Percentiles rank a stretch among this genome's conserved stretches.
Evolutionary conservation across 1,140 invertebrate genomes (phyloP).

Genomic region (Daktulosphaira vitifoliae): DNA sequence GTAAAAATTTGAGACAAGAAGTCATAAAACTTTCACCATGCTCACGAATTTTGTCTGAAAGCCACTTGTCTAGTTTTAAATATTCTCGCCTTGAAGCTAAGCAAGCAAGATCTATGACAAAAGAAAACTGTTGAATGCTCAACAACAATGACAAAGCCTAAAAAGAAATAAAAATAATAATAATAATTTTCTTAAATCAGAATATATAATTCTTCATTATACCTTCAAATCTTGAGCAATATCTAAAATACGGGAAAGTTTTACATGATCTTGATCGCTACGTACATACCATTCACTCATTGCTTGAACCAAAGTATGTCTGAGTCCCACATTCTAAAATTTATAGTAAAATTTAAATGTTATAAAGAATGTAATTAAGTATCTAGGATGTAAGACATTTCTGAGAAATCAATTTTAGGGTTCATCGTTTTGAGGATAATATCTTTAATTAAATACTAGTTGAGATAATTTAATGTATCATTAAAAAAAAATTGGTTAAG

Average conservation of each 20-base stretch:
- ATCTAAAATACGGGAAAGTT: constrained; percentile 88
- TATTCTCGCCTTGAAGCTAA: constrained; percentile 92
- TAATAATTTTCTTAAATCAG: too few relatives aligned
- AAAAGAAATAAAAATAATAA: constrained; percentile 23
- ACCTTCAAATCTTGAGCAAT: constrained; percentile 92
- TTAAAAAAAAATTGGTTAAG: too few relatives aligned
- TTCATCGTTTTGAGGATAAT: too few relatives aligned
- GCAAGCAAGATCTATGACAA: constrained; percentile 95
- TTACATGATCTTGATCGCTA: constrained; percentile 83
- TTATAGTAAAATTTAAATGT: too few relatives aligned
- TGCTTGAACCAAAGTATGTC: constrained; percentile 68
- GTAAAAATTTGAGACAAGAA: constrained; percentile 70
- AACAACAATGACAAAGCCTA: constrained; percentile 80
- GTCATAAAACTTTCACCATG: constrained; percentile 82
- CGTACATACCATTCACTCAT: constrained; percentile 96
- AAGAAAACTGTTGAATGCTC: constrained; percentile 87
- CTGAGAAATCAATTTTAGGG: too few relatives aligned
- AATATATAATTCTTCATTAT: neutral
- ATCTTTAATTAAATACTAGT: too few relatives aligned
- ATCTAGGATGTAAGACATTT: too few relatives aligned
- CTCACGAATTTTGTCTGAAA: constrained; percentile 91
- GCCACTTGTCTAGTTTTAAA: constrained; percentile 96
- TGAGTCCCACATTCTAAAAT: too few relatives aligned
- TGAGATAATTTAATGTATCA: too few relatives aligned
- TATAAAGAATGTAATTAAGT: too few relatives aligned